Percentiles rank a stretch among this genome's conserved stretches.
Conservation (phyloP, 1,140 invertebrate genomes). For the Drosophila novamexicana region DNA sequence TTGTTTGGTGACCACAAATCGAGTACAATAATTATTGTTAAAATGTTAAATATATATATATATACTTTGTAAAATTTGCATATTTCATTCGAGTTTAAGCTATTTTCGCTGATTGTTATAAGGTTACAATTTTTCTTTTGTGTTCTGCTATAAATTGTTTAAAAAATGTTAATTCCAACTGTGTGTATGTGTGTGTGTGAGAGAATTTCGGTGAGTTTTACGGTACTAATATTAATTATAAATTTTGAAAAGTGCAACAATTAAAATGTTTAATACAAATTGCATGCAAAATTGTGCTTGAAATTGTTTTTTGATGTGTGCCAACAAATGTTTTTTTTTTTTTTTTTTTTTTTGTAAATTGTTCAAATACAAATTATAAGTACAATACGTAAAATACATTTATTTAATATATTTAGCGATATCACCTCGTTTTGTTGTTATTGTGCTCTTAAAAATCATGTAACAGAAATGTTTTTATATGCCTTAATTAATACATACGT, state of each 20-base stretch:
- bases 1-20: constrained; percentile 57
- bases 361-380: constrained; percentile 68
- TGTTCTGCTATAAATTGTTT: constrained; percentile 48
- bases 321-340: constrained; percentile 48
- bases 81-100: constrained; percentile 53
- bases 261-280: constrained; percentile 62
- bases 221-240: constrained; percentile 28
- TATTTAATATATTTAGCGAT: constrained; percentile 77
- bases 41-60: constrained; percentile 56
- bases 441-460: constrained; percentile 82
- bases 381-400: constrained; percentile 78
- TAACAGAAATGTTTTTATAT: constrained; percentile 77
- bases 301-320: constrained; percentile 50
- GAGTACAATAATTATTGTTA: constrained; percentile 66
- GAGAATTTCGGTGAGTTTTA: constrained; percentile 56
- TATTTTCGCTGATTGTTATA: constrained; percentile 73
- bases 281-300: constrained; percentile 56
- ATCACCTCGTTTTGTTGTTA: constrained; percentile 82
- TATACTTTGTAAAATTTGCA: constrained; percentile 57
- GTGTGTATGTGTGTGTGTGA: constrained; percentile 21
- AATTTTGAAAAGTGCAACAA: constrained; percentile 52
- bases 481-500: constrained; percentile 55
- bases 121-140: constrained; percentile 55
- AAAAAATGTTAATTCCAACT: constrained; percentile 26
- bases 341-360: constrained; percentile 46